Evolutionary conservation across 2,888 invertebrate species (phyloP), one percentile per base, ranked within the genome.

Genomic region (Hirtodrosophila confusa): DNA sequence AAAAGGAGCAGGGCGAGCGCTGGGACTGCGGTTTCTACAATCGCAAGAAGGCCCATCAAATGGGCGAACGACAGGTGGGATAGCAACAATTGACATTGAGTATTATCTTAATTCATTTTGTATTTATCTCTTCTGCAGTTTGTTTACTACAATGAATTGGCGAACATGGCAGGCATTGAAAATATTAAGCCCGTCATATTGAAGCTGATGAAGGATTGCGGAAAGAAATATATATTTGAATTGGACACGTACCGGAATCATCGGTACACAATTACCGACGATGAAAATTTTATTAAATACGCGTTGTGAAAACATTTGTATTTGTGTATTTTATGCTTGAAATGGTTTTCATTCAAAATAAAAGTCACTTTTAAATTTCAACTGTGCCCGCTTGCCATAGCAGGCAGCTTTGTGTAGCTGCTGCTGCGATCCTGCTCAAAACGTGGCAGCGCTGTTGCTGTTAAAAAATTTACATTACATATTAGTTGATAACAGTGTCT

Each of bases 21-120:
- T 96, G 96, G 3, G 69, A 71, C 11, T 77, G 64, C 8, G 88
- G 88, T 3, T 69, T 73, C 12, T 63, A 55, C 45, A 93, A 95
- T 87, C 94, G 93, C 67, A 93, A 94, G 31, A 95, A 97, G 88
- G 95, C 96, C 29, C 97, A 97, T 89, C 94, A 95, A 93, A 86
- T 90, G 90, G 89, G 89, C 37, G 86, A 88, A 27, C 76, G 85
- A 66, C 88, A 89, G 88, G 90, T 90, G 12, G 9, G 55, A 3
- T 6, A 94, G 3, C 3, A 10, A 3, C 6, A 11, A 9, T 4
- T 3, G 1, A 8, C 1, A 29, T 17, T n/a, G 5, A 7, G 45
- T 1, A 31, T 8, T 3, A 10, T 3, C 2, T 27, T 8, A 12
- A 47, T 33, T 43, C n/a, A 39, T 8, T 11, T 17, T 11, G 35